Evolutionary conservation across 2,113 vertebrate genomes (phyloP), one percentile per base, ranked within the genome.

Genomic region (Alaudala cheleensis): DNA sequence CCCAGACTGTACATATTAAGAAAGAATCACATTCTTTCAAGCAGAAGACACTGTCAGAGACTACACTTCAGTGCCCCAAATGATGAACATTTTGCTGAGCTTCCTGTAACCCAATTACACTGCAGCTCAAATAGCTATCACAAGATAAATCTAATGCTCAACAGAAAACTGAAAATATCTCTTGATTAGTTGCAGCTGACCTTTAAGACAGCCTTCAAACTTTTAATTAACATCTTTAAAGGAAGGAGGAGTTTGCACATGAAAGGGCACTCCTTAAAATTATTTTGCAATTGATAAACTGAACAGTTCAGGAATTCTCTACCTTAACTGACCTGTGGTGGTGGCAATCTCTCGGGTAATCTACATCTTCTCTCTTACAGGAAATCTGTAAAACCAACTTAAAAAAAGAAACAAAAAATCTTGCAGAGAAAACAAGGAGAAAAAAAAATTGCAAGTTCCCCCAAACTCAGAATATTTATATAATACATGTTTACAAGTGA

Each of bases 11-110:
- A 86, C 19, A 34, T 25, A 83, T 61, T 58, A 57, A 86, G 71
- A 81, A 93, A 62, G 26, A 83, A 88, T 86, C 88, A 83, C 40
- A 57, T 0, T 20, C 88, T 73, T 78, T 90, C 76, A 92, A 83
- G 88, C 40, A 90, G 86, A 95, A 93, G 74, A 28, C 60, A 20
- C 50, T 70, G 65, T 42, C 76, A 62, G 51, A 88, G 54, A 62
- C 71, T 58, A 78, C 76, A 92, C 70, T 88, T 81, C 92, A 93
- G 80, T 79, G 77, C 92, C 77, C 83, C 53, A 67, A 81, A 57
- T 81, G 92, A 87, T 64, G 80, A 92, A 84, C 1, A 1, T 86
- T 81, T 80, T 88, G 64, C 92, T 81, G 86, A 91, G 84, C 83
- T 93, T 91, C 92, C 91, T 84, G 91, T 84, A 86, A 84, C 3